These are phyloP conservation scores for Ernsta delagoae DNA, from an alignment of 2,888 invertebrate species.

Conservation along the genomic window DNA sequence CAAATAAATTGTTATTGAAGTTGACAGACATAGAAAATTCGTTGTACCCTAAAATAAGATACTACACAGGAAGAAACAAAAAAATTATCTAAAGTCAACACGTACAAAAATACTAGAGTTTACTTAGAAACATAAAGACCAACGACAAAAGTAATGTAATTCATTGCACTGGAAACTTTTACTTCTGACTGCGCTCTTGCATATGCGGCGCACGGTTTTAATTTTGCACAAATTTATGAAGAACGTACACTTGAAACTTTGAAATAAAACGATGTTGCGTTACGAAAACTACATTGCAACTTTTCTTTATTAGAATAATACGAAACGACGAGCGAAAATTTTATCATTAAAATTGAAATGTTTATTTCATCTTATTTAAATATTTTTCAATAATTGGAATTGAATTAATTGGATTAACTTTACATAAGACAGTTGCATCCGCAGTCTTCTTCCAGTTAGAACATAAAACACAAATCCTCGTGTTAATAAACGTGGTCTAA, in stretches of 20 bases:
- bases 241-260: neutral
- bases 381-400: too few species aligned
- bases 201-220: neutral
- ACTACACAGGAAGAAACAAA: too few species aligned
- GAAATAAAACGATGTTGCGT: neutral
- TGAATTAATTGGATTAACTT: too few species aligned
- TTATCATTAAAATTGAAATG: neutral
- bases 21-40: too few species aligned
- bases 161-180: neutral
- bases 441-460: too few species aligned
- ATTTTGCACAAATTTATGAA: neutral
- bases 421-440: too few species aligned
- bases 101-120: neutral
- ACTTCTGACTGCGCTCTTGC: neutral
- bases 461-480: too few species aligned
- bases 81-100: too few species aligned
- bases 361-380: neutral
- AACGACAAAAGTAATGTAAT: neutral
- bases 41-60: too few species aligned
- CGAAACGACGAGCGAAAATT: neutral
- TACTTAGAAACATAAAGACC: neutral
- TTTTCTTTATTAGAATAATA: neutral
- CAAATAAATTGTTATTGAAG: too few species aligned
- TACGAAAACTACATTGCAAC: neutral
- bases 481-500: too few species aligned